Evolutionary conservation across 2,113 vertebrate species (phyloP).

Genomic region (Halcyon malimbica): DNA sequence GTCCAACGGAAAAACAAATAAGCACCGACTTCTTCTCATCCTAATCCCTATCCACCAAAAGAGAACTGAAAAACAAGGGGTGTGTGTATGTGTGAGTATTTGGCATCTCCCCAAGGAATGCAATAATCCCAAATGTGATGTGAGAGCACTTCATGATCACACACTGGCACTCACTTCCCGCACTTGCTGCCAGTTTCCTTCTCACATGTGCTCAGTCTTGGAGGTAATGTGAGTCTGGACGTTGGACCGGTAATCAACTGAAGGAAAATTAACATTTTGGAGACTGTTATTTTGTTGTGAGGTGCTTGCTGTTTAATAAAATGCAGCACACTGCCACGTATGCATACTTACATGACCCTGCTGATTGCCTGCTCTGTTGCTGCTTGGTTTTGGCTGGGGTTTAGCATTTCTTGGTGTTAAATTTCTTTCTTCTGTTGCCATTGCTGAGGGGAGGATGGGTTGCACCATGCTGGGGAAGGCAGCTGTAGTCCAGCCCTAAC

Average conservation of each 20-base stretch:
- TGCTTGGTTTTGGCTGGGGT: conserved; percentile 30
- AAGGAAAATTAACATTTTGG: background rate
- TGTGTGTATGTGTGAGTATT: background rate
- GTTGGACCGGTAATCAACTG: conserved; percentile 33
- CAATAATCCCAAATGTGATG: background rate
- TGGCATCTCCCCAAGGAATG: background rate
- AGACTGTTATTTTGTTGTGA: background rate
- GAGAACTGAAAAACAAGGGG: background rate
- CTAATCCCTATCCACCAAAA: background rate
- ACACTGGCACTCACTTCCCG: background rate
- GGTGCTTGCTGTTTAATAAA: conserved; percentile 13
- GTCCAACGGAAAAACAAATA: background rate
- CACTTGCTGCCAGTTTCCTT: background rate
- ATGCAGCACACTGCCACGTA: background rate
- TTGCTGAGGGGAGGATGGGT: background rate
- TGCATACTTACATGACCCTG: background rate
- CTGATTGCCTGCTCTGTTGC: conserved; percentile 6
- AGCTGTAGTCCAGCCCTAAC: background rate
- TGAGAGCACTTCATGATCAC: background rate
- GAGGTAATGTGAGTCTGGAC: background rate
- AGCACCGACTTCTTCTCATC: background rate
- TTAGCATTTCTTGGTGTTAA: background rate
- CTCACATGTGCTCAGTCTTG: background rate
- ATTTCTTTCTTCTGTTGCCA: conserved; percentile 4
- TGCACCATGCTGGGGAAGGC: fast-evolving